phyloP scores from a whole-genome alignment of 2,888 invertebrate species.

The Embidobia sp. region DNA sequence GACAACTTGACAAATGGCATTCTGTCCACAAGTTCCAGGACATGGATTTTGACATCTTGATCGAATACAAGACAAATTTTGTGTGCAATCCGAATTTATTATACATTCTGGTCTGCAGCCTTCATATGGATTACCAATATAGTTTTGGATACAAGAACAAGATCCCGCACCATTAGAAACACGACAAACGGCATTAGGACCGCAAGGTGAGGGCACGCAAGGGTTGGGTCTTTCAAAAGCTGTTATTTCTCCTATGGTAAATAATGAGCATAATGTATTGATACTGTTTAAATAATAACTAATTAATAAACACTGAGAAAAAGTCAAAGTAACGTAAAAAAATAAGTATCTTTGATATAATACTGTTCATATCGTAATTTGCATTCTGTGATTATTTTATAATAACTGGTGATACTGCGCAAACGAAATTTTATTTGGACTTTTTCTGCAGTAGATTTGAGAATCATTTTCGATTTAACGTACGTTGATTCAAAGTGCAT shows the following conservation, averaged over 20 bases:
- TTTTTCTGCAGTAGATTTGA: too few species aligned
- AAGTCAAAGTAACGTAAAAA: too few species aligned
- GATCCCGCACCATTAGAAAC: constrained; percentile 81
- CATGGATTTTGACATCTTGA: constrained; percentile 93
- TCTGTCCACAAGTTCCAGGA: constrained; percentile 84
- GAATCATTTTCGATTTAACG: constrained; percentile 82
- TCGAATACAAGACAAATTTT: constrained; percentile 88
- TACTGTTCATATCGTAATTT: too few species aligned
- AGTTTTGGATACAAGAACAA: constrained; percentile 89
- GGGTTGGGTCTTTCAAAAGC: constrained; percentile 79
- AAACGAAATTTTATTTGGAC: too few species aligned
- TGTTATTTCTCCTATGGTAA: constrained; percentile 16
- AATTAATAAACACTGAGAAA: too few species aligned
- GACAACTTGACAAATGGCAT: constrained; percentile 74
- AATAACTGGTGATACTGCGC: too few species aligned
- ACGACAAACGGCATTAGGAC: constrained; percentile 87
- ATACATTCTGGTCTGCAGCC: constrained; percentile 91
- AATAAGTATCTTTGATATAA: too few species aligned
- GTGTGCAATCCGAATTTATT: constrained; percentile 88
- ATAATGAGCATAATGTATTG: too few species aligned
- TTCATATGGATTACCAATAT: constrained; percentile 88
- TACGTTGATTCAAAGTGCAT: constrained; percentile 72
- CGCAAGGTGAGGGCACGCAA: constrained; percentile 88
- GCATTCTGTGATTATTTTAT: too few species aligned
- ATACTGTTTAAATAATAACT: too few species aligned